Evolutionary conservation across 1,140 invertebrate species (phyloP).

Genomic region (Cotesia chilonis): DNA sequence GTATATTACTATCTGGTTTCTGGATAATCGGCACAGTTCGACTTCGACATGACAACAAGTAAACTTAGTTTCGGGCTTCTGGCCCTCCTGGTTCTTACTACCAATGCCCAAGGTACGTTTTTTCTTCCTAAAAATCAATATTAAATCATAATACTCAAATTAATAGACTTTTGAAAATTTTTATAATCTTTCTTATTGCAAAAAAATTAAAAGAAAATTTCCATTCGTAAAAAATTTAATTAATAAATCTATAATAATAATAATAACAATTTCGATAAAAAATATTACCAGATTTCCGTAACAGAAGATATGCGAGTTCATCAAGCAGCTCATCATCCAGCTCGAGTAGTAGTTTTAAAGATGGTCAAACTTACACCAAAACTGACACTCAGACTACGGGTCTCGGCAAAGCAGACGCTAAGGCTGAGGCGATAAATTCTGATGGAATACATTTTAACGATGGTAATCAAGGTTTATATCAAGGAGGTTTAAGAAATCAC

Average conservation of each 20-base stretch:
- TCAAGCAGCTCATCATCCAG: conserved; percentile 18
- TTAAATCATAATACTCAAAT: neutral
- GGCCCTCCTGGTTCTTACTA: conserved; percentile 22
- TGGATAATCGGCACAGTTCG: conserved; percentile 26
- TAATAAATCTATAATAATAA: neutral
- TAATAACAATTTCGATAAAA: neutral
- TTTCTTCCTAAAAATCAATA: neutral
- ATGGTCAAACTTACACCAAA: conserved; percentile 28
- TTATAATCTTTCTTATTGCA: too few species aligned
- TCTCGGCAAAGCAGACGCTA: conserved; percentile 19
- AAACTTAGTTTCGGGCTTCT: conserved; percentile 28
- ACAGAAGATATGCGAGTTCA: conserved; percentile 21
- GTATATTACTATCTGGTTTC: conserved; percentile 25
- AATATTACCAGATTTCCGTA: neutral
- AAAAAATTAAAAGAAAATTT: too few species aligned
- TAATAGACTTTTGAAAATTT: neutral
- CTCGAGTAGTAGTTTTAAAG: neutral
- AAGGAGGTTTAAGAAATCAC: neutral
- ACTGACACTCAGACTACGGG: conserved; percentile 28
- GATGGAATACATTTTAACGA: neutral
- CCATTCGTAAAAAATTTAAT: too few species aligned
- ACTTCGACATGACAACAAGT: conserved; percentile 29
- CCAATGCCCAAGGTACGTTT: conserved; percentile 10
- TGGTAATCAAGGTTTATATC: neutral
- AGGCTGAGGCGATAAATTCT: neutral